Percentiles rank a stretch among this genome's conserved stretches.
Conservation (phyloP, 1,140 invertebrate species). For the Holotrichia oblita region DNA sequence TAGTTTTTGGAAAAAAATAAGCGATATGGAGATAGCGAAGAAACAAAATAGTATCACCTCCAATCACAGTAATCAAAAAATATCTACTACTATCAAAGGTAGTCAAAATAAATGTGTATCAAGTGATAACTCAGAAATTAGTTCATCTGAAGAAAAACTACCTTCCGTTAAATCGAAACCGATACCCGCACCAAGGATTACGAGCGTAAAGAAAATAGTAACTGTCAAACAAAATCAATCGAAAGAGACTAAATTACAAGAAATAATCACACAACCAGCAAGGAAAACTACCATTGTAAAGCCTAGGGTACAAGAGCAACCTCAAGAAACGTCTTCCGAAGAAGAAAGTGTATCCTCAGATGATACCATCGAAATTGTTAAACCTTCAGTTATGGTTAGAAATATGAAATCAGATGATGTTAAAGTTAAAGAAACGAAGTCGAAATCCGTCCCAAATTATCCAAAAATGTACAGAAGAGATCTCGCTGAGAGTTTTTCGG, state of each 20-base stretch:
- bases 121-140: not conserved
- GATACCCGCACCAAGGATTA: conserved; percentile 18
- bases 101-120: not conserved
- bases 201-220: not conserved
- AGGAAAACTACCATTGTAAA: not conserved
- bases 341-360: not conserved
- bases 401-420: not conserved
- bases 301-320: not conserved
- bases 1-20: conserved; percentile 55
- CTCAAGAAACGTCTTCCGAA: not conserved
- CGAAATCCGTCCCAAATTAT: not conserved
- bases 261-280: not conserved
- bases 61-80: not conserved
- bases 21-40: conserved; percentile 49
- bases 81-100: not conserved
- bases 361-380: conserved; percentile 16
- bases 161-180: not conserved
- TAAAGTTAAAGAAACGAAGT: not conserved
- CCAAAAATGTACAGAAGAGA: not conserved
- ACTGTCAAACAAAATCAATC: not conserved
- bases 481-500: not conserved
- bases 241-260: not conserved
- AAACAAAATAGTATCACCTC: conserved; percentile 35
- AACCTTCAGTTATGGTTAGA: not conserved
- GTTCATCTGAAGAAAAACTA: not conserved